Base-by-base conservation (phyloP, 2,113 vertebrate species). In the Dicentrarchus labrax region DNA sequence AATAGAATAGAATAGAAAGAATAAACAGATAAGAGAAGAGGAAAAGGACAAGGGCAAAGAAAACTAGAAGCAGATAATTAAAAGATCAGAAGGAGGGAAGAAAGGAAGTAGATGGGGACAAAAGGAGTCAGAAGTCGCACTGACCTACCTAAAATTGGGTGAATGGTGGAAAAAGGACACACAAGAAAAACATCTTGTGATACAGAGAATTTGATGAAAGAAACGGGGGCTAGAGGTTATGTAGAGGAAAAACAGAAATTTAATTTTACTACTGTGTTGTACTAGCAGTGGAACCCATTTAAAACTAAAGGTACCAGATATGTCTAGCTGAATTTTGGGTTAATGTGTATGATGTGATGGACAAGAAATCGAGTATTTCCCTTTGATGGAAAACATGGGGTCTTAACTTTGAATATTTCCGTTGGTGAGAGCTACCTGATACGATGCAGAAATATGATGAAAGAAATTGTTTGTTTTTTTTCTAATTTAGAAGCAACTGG, bases 81-180 rank as follows among this genome's bases (percentile, higher is more conserved):
- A 17, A 68, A 39, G 24, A 69, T 38, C 1, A 3, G 64, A 56
- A 30, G 17, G 30, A 53, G 15, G 13, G 24, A 74, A 36, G 12
- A 81, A 68, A 0, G n/a, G 30, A 57, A 6, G 21, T 15, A 21
- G 19, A 45, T 16, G 38, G 17, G n/a, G 39, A 45, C 41, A 17
- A 57, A 30, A 30, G 30, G 30, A 30, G 30, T 30, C 30, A 30
- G 30, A 3, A 30, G 30, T 30, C 30, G 4, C 19, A 66, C 38
- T 73, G 86, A 81, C 61, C 30, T 54, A 79, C 51, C 64, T 50
- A 10, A 41, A 76, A 61, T 41, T 30, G 19, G 48, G 13, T 13
- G 13, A 45, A 60, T 41, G 57, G 13, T 50, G 50, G 17, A 19
- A 38, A 48, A 54, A 47, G 15, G 8, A 43, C 6, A 41, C 6